Evolutionary conservation across 2,797 vertebrate genomes (phyloP).

Genomic region (Todus mexicanus): DNA sequence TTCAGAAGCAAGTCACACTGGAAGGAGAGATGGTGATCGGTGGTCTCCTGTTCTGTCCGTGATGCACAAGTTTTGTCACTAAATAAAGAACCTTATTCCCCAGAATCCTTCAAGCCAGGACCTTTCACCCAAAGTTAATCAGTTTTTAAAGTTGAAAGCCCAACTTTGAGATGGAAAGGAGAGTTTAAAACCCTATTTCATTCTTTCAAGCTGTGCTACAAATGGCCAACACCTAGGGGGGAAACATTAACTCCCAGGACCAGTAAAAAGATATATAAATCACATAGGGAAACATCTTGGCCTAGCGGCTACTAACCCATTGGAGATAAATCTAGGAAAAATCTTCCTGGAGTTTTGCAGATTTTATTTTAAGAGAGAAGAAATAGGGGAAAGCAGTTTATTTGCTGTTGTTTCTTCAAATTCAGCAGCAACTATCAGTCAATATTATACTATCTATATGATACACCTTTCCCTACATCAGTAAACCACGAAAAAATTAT

Average conservation of each 20-base stretch:
- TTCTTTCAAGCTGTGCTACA: conserved; percentile 50
- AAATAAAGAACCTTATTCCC: conserved; percentile 44
- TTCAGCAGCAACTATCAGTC: background rate
- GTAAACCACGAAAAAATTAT: background rate
- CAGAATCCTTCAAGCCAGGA: conserved; percentile 44
- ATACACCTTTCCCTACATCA: background rate
- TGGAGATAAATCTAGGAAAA: conserved; percentile 62
- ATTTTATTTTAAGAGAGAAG: conserved; percentile 38
- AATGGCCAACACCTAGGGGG: conserved; percentile 52
- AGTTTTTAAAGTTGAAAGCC: conserved; percentile 54
- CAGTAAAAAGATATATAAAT: conserved; percentile 66
- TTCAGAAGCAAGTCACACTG: conserved; percentile 10
- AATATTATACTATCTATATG: background rate
- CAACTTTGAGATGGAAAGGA: conserved; percentile 38
- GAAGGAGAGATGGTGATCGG: background rate
- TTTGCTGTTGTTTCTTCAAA: background rate
- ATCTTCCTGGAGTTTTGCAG: conserved; percentile 24
- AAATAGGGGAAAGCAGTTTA: background rate
- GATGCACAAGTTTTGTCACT: conserved; percentile 3
- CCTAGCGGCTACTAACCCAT: conserved; percentile 36
- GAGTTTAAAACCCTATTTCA: conserved; percentile 55
- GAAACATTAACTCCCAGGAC: conserved; percentile 60
- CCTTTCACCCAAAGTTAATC: conserved; percentile 46
- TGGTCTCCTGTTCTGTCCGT: background rate
- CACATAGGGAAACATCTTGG: conserved; percentile 47